A percentile compares a stretch with the other conserved stretches of the same genome.
Conservation (phyloP, 2,113 vertebrate species). For the Sylvia atricapilla region DNA sequence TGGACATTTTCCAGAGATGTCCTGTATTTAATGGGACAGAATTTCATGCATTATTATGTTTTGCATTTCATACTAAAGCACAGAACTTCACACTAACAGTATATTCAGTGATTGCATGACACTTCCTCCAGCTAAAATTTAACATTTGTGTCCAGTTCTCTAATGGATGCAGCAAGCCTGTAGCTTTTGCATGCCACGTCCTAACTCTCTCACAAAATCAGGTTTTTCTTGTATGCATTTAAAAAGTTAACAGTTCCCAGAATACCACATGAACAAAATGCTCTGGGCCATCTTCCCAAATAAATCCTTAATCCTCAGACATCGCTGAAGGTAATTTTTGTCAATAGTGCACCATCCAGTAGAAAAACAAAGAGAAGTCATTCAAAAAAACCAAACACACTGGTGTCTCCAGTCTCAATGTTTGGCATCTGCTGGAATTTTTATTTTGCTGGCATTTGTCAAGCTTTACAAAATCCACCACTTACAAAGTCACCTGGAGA, state of each 20-base stretch:
- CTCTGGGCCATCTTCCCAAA: slow-evolving; percentile 29
- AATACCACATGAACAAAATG: not conserved
- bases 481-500: not conserved
- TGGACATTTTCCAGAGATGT: not conserved
- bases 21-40: not conserved
- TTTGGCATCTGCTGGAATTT: not conserved
- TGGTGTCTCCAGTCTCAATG: not conserved
- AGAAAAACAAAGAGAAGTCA: not conserved
- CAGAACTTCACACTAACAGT: not conserved
- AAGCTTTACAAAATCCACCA: not conserved
- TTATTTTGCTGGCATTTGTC: not conserved
- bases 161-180: not conserved
- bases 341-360: not conserved
- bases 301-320: slow-evolving; percentile 18
- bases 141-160: not conserved
- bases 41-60: not conserved
- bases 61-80: not conserved
- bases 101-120: not conserved
- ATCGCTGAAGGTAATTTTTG: not conserved
- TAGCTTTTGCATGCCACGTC: not conserved
- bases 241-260: slow-evolving; percentile 3
- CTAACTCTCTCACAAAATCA: not conserved
- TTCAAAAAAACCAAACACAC: not conserved
- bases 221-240: not conserved
- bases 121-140: not conserved